Evolutionary conservation across 2,888 invertebrate species (phyloP), one percentile per base, ranked within the genome.

Genomic region (Diaperis boleti): DNA sequence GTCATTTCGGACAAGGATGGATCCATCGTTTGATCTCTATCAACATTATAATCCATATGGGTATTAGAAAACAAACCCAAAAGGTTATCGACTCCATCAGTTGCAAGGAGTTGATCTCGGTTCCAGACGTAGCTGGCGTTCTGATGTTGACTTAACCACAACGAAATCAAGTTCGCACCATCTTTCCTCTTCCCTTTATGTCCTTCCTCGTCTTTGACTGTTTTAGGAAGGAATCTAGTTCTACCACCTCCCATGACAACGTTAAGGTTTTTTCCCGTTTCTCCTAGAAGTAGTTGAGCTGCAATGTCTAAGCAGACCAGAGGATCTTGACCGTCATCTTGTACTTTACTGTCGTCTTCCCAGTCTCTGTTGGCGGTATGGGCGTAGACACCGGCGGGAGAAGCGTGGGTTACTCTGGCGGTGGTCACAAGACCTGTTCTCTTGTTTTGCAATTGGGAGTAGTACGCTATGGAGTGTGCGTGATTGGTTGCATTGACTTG

Each of bases 1-100:
- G 92, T 91, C 94, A 95, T 93, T 77, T 94, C 92, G 59, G 85
- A 85, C n/a, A 95, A 78, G 0, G 89, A 87, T 0, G 95, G 95
- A 61, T 88, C 86, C 11, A 79, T 81, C 8, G 74, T 71, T 0
- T 76, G 72, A 62, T 84, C 80, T 2, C 88, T 85, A 70, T 90
- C 88, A 59, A 91, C 74, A 67, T 92, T 90, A 77, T 89, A 95
- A 2, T 67, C 52, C 70, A 77, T 76, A 63, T 80, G 79, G 41
- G 71, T 67, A 1, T 67, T 26, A 22, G 71, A 73, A 60, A 80
- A 80, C 2, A 80, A 61, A 5, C 69, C 74, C 10, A 75, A 52
- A 4, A 76, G 4, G 47, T 69, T 90, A 62, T 92, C 89, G 0
- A 87, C 87, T 67, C n/a, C 10, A 10, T 84, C 64, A 0, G 74